phyloP scores from a whole-genome alignment of 2,888 invertebrate genomes.

The Chrysina gloriosa region DNA sequence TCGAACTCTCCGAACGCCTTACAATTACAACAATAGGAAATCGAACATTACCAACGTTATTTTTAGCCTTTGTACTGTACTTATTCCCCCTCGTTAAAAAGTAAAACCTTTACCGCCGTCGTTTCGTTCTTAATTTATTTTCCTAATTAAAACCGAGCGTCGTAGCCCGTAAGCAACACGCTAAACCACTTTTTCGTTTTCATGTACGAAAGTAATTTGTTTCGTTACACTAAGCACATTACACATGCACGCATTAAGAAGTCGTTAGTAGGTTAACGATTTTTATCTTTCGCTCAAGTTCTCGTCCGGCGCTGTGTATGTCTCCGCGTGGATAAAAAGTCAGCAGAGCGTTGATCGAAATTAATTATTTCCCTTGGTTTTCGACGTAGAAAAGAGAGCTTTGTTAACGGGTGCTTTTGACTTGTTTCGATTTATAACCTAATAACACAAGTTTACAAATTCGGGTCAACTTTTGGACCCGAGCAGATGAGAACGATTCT shows the following conservation, averaged over 20 bases:
- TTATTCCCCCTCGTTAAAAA: too few species aligned
- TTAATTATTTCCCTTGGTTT: constrained; percentile 32
- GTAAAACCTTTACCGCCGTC: too few species aligned
- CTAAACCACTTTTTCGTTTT: constrained; percentile 2
- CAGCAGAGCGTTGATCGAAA: constrained; percentile 18
- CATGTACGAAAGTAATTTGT: constrained; percentile 14
- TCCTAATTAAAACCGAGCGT: neutral
- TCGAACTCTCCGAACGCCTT: too few species aligned
- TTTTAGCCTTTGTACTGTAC: too few species aligned
- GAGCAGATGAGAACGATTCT: too few species aligned
- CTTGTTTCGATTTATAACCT: neutral
- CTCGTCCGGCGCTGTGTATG: neutral
- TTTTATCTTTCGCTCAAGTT: constrained; percentile 9
- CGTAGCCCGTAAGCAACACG: neutral
- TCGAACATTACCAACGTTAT: too few species aligned
- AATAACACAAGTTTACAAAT: neutral
- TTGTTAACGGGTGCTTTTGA: neutral
- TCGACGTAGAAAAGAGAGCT: constrained; percentile 11
- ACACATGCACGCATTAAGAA: neutral
- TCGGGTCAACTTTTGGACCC: too few species aligned
- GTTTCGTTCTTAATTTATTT: neutral
- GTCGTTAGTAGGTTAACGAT: constrained; percentile 27
- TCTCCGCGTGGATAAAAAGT: neutral
- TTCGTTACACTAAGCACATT: constrained; percentile 12
- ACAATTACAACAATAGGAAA: too few species aligned